Evolutionary conservation across 2,888 invertebrate species (phyloP).

Genomic region (Cephus nigrinus): DNA sequence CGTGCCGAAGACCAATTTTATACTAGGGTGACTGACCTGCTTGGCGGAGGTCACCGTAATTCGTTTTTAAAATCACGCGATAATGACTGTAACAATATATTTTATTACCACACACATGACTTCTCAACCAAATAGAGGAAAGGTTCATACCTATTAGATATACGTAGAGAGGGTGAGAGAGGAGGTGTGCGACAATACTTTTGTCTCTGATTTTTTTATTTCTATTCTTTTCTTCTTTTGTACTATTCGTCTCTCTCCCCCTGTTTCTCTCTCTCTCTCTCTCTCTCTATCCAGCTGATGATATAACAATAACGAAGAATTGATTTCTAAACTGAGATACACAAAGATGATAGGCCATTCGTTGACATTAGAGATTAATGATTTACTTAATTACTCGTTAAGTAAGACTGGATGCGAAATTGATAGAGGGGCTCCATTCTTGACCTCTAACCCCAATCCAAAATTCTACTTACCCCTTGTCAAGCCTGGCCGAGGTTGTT

Average conservation of each 20-base stretch:
- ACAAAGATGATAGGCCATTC: slow-evolving; percentile 16
- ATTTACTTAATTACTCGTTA: slow-evolving; percentile 35
- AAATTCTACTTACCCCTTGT: background rate
- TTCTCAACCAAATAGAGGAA: slow-evolving; percentile 45
- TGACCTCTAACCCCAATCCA: background rate
- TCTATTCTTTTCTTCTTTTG: slow-evolving; percentile 5
- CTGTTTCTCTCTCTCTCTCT: no score
- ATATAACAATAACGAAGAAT: background rate
- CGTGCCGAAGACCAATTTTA: slow-evolving; percentile 53
- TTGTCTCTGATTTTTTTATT: slow-evolving; percentile 17
- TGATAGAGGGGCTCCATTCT: background rate
- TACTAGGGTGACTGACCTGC: slow-evolving; percentile 27
- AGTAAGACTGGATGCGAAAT: slow-evolving; percentile 35
- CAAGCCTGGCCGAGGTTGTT: background rate
- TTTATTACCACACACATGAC: slow-evolving; percentile 59
- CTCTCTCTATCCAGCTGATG: background rate
- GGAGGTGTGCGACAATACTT: slow-evolving; percentile 8
- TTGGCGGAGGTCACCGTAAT: slow-evolving; percentile 11
- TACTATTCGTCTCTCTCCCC: background rate
- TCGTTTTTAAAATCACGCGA: slow-evolving; percentile 38
- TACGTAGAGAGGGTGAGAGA: background rate
- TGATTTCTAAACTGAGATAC: background rate
- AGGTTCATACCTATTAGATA: background rate
- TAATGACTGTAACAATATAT: slow-evolving; percentile 55
- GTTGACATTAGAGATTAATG: slow-evolving; percentile 32